Percentiles rank a stretch among this genome's conserved stretches.
Evolutionary conservation across 2,888 invertebrate species (phyloP).

Genomic region (Thecophora atra): DNA sequence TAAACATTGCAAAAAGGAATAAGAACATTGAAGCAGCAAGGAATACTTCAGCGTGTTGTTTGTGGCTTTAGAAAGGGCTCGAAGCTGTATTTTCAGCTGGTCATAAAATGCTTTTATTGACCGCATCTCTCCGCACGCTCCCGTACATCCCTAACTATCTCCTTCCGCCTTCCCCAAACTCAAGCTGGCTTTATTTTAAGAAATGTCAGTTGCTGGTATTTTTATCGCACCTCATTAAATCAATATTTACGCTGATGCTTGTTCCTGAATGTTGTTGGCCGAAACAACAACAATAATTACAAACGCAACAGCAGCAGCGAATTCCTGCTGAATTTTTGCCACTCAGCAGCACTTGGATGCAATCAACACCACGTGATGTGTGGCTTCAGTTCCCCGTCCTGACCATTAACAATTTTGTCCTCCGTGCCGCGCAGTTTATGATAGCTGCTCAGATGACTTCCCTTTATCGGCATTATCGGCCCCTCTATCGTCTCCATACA

Average conservation of each 20-base stretch:
- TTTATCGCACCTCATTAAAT: slow-evolving; percentile 60
- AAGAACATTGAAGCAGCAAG: background rate
- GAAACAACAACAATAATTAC: slow-evolving; percentile 35
- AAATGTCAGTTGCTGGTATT: slow-evolving; percentile 33
- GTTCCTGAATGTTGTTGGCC: background rate
- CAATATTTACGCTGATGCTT: slow-evolving; percentile 55
- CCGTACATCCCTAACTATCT: background rate
- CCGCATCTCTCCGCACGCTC: background rate
- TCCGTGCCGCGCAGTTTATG: too few species aligned
- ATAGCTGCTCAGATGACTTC: background rate
- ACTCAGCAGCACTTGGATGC: background rate
- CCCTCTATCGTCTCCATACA: background rate
- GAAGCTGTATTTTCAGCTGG: background rate
- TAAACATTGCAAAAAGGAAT: background rate
- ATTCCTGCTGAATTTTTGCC: slow-evolving; percentile 13
- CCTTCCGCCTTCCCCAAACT: background rate
- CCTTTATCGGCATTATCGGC: background rate
- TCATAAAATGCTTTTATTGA: background rate
- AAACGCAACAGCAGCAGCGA: background rate
- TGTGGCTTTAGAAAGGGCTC: background rate
- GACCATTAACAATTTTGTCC: background rate
- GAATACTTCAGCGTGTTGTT: background rate
- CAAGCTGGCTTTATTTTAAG: background rate
- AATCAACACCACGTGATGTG: slow-evolving; percentile 25
- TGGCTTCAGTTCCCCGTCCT: background rate